Conservation (phyloP, 2,797 vertebrate genomes). For the Rhynchonycteris naso region DNA sequence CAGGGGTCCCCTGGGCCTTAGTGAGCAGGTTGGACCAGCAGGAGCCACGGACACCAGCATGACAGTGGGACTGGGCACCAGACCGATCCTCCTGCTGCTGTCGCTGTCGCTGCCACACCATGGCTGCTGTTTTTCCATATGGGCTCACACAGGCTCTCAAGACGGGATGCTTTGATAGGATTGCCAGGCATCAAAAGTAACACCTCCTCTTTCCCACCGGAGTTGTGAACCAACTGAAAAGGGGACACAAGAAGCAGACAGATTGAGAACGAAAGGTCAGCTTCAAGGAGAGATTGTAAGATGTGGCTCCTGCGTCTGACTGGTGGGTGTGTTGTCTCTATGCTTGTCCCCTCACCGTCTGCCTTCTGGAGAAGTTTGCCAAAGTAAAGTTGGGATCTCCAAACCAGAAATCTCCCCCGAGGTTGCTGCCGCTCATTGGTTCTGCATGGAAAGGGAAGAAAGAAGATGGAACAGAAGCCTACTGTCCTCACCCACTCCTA, state of each 20-base stretch:
- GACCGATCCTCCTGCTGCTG: accelerated
- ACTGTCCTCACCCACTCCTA: too few relatives aligned
- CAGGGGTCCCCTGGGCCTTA: neutral
- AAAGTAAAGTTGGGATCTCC: neutral
- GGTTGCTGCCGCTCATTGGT: neutral
- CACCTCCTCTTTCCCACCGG: neutral
- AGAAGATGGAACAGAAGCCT: neutral
- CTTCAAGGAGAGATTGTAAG: accelerated
- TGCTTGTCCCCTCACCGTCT: neutral
- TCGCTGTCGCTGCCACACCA: accelerated
- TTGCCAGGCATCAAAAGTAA: neutral
- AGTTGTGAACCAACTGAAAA: neutral
- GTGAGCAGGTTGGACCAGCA: neutral
- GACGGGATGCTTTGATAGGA: neutral
- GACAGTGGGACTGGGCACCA: neutral
- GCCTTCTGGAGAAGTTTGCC: neutral
- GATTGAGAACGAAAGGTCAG: neutral
- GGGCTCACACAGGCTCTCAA: neutral
- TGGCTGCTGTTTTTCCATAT: neutral
- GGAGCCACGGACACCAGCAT: neutral
- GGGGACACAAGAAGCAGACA: neutral
- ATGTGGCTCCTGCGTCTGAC: neutral
- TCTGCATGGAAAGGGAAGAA: neutral
- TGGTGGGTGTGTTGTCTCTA: neutral
- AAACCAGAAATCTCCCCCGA: neutral